Percentiles rank a stretch among this genome's conserved stretches.
phyloP scores from a whole-genome alignment of 1,140 invertebrate species.

The Drosophila punjabiensis region DNA sequence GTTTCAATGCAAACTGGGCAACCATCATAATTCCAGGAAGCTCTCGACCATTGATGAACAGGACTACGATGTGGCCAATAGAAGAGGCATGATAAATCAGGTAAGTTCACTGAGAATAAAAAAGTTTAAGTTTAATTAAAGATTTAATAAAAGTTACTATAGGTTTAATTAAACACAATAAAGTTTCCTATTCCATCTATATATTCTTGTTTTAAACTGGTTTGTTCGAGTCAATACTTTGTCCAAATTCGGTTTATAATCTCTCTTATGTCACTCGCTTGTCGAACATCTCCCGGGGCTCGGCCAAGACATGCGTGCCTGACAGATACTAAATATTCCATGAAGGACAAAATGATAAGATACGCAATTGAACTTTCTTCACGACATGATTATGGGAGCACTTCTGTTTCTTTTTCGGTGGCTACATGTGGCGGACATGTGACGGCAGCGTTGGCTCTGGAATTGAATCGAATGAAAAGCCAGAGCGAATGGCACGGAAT shows the following conservation, averaged over 20 bases:
- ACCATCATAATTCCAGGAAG: slow-evolving; percentile 44
- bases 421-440: slow-evolving; percentile 61
- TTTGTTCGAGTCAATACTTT: neutral
- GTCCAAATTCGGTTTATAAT: neutral
- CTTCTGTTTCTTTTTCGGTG: slow-evolving; percentile 11
- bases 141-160: neutral
- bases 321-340: slow-evolving; percentile 31
- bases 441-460: slow-evolving; percentile 20
- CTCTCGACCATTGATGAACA: slow-evolving; percentile 73
- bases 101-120: slow-evolving; percentile 16
- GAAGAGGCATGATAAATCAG: slow-evolving; percentile 68
- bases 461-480: slow-evolving; percentile 39
- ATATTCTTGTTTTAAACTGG: neutral
- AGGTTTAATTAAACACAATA: neutral
- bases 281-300: slow-evolving; percentile 30
- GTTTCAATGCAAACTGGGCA: slow-evolving; percentile 64
- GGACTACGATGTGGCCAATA: slow-evolving; percentile 65
- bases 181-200: neutral
- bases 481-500: slow-evolving; percentile 36
- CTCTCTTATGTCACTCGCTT: slow-evolving; percentile 38
- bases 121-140: neutral
- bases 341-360: slow-evolving; percentile 81
- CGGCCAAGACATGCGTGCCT: slow-evolving; percentile 7
- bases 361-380: slow-evolving; percentile 77
- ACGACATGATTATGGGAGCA: slow-evolving; percentile 54